Percentiles rank a stretch among this genome's conserved stretches.
These are phyloP conservation scores for Eupithecia insigniata DNA, from an alignment of 2,888 invertebrate species.

Conservation along the genomic window DNA sequence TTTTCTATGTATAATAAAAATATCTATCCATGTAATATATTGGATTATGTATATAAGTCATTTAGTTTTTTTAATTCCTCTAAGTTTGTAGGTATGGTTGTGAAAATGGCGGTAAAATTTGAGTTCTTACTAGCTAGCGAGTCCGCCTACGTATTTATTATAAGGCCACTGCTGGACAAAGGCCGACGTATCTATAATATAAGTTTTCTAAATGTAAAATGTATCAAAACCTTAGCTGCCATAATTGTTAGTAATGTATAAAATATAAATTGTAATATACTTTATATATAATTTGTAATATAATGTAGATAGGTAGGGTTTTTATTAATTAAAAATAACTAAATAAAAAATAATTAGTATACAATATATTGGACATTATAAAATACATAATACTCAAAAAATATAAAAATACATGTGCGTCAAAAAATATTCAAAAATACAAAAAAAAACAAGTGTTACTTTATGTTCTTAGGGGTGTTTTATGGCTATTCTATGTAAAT, in stretches of 20 bases:
- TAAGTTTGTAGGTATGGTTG: constrained; percentile 1
- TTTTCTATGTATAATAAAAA: too few species aligned
- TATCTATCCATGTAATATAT: too few species aligned
- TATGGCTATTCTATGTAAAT: neutral
- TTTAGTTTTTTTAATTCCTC: neutral
- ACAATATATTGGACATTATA: neutral
- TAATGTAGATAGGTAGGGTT: neutral
- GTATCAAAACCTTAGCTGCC: neutral
- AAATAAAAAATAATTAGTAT: neutral
- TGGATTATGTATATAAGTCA: too few species aligned
- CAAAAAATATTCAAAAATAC: neutral
- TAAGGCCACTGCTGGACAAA: neutral
- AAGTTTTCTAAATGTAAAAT: neutral
- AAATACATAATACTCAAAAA: constrained; percentile 4
- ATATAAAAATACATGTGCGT: neutral
- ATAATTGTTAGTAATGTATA: neutral
- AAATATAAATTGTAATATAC: too few species aligned
- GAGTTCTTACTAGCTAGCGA: neutral
- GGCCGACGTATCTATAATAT: neutral
- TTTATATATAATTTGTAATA: neutral
- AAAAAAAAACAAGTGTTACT: neutral
- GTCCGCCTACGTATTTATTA: neutral
- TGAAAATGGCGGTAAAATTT: neutral
- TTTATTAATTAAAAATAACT: neutral
- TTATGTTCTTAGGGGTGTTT: neutral